These are phyloP conservation scores for Prunella strophiata DNA, from an alignment of 2,797 vertebrate genomes.

Conservation along the genomic window DNA sequence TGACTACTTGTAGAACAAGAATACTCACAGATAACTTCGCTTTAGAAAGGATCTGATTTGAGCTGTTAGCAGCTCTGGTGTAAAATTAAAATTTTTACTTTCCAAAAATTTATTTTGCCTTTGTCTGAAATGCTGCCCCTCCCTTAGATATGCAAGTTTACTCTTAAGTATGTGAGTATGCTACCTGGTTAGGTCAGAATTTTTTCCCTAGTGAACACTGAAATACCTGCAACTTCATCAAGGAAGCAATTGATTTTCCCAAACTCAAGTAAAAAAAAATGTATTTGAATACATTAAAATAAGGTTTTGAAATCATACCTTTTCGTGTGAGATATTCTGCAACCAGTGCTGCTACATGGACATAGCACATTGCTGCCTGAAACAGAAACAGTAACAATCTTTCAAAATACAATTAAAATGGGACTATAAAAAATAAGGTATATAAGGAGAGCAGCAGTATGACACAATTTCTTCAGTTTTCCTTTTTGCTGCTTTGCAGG, in stretches of 20 bases:
- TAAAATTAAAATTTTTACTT: neutral
- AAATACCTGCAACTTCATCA: neutral
- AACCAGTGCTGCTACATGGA: conserved; percentile 96
- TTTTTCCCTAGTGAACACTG: neutral
- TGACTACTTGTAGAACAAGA: neutral
- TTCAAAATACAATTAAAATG: neutral
- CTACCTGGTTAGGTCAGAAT: neutral
- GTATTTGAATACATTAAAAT: neutral
- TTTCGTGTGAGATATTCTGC: conserved; percentile 96
- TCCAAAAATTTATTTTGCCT: neutral
- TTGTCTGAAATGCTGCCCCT: neutral
- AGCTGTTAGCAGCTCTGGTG: neutral
- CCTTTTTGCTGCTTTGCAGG: neutral
- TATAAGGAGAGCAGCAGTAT: neutral
- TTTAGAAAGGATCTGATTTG: neutral
- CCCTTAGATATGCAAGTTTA: neutral
- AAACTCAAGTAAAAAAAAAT: neutral
- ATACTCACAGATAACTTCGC: neutral
- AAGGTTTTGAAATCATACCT: conserved; percentile 78
- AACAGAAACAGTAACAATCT: neutral
- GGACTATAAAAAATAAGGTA: neutral
- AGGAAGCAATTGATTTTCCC: neutral
- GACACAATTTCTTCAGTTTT: neutral
- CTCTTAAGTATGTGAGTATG: neutral
- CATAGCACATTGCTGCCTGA: conserved; percentile 97